Conservation (phyloP, 2,888 invertebrate species). For the Agrenia bidenticulata region DNA sequence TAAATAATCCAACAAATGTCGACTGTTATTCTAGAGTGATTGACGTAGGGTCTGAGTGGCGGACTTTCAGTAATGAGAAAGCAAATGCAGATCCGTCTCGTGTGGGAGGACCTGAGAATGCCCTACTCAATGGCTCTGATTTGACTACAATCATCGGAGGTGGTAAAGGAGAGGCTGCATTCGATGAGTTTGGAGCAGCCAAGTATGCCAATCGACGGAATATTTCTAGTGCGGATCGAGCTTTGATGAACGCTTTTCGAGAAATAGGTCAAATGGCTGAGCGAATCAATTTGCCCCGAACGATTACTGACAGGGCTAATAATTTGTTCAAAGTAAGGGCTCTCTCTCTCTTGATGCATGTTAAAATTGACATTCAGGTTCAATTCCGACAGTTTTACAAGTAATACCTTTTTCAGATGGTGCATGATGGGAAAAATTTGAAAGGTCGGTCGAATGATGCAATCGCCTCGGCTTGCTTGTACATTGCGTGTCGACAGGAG, state of each 20-base stretch:
- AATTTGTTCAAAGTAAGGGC: conserved; percentile 89
- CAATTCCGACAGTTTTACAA: background rate
- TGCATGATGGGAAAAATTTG: conserved; percentile 92
- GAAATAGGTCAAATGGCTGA: conserved; percentile 99
- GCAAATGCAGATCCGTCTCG: conserved; percentile 96
- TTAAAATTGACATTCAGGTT: background rate
- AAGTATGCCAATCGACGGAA: conserved; percentile 68
- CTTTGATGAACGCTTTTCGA: conserved; percentile 91
- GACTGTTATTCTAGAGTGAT: conserved; percentile 74
- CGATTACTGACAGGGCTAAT: conserved; percentile 95
- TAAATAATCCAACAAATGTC: too few species aligned
- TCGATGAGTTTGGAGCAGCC: conserved; percentile 76
- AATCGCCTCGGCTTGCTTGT: conserved; percentile 96
- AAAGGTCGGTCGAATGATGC: conserved; percentile 97
- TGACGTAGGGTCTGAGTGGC: conserved; percentile 99
- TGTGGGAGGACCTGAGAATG: conserved; percentile 99
- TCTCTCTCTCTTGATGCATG: background rate
- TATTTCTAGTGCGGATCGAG: conserved; percentile 94
- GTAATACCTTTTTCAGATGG: conserved; percentile 57
- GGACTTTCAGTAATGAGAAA: conserved; percentile 98
- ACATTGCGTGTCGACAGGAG: conserved; percentile 98
- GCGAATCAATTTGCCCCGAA: conserved; percentile 92
- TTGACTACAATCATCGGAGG: conserved; percentile 90
- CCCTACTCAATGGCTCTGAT: conserved; percentile 90
- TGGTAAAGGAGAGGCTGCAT: conserved; percentile 74